Evolutionary conservation across 2,888 invertebrate genomes (phyloP).

Genomic region (Sepiola atlantica): DNA sequence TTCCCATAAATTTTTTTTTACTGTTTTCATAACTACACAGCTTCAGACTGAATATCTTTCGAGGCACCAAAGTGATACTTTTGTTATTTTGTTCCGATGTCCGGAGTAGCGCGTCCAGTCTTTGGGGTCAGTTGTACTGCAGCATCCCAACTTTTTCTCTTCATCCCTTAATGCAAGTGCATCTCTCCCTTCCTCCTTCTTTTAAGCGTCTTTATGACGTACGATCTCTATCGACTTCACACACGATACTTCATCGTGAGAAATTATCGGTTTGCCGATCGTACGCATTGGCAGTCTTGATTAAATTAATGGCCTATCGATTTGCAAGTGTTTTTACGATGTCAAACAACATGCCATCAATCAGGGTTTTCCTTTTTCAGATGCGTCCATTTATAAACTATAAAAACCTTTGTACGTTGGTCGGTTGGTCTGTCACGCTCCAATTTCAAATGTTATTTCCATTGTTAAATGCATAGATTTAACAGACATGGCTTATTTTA

Average conservation of each 20-base stretch:
- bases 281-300: not conserved
- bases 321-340: not conserved
- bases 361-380: not conserved
- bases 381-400: no score
- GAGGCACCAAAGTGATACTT: no score
- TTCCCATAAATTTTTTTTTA: no score
- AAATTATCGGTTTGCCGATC: not conserved
- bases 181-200: not conserved
- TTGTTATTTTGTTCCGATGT: not conserved
- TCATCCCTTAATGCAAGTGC: not conserved
- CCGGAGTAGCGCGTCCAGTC: not conserved
- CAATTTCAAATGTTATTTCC: no score
- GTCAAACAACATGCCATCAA: not conserved
- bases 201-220: not conserved
- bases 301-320: not conserved
- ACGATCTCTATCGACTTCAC: not conserved
- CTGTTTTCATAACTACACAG: no score
- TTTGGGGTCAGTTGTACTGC: not conserved
- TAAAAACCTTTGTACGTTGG: no score
- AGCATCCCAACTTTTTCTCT: not conserved
- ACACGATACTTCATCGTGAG: not conserved
- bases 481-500: no score
- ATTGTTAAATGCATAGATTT: no score
- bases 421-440: no score
- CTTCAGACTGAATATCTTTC: no score